Evolutionary conservation across 2,888 invertebrate species (phyloP).

Genomic region (Villa cingulata): DNA sequence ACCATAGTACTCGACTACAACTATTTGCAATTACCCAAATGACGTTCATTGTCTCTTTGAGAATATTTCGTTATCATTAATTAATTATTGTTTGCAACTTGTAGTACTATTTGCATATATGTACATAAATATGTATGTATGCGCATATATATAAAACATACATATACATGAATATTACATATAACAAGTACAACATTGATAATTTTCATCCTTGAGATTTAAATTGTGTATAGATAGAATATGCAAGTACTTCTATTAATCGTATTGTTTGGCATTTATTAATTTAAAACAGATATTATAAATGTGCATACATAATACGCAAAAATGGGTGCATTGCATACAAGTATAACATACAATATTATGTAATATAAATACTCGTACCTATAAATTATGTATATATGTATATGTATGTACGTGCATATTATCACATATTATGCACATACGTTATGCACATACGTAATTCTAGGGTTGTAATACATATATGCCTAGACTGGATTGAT

Average conservation of each 20-base stretch:
- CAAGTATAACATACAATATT: no score
- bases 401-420: not conserved
- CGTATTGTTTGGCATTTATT: no score
- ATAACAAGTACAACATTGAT: no score
- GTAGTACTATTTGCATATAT: slow-evolving; percentile 1
- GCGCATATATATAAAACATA: not conserved
- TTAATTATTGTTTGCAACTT: slow-evolving; percentile 19
- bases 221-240: no score
- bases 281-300: no score
- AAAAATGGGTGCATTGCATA: no score
- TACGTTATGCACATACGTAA: not conserved
- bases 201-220: no score
- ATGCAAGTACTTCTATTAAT: no score
- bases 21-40: slow-evolving; percentile 23
- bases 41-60: slow-evolving; percentile 22
- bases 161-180: not conserved
- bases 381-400: no score
- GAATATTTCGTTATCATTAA: slow-evolving; percentile 22
- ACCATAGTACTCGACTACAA: slow-evolving; percentile 21
- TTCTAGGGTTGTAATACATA: no score
- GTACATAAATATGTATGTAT: not conserved
- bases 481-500: slow-evolving; percentile 15
- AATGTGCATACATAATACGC: no score
- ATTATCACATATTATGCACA: not conserved
- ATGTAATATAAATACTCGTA: no score